Conservation (phyloP, 2,888 invertebrate species). For the Torymus texanus region DNA sequence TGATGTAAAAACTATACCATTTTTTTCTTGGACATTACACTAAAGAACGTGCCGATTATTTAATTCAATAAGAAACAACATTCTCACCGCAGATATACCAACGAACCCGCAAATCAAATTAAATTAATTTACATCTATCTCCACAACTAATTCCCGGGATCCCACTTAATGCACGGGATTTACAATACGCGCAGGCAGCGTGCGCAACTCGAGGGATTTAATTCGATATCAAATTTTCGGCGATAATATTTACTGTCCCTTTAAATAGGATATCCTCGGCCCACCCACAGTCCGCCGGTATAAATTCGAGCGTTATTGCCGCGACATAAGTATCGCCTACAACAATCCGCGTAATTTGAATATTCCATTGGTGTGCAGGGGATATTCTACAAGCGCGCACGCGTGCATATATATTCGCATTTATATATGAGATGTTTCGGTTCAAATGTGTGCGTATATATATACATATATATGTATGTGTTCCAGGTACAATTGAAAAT, state of each 20-base stretch:
- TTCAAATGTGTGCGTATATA: not conserved
- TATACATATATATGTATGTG: too few relatives aligned
- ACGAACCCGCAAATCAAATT: too few relatives aligned
- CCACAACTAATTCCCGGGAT: not conserved
- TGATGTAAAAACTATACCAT: too few relatives aligned
- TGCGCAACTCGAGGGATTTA: not conserved
- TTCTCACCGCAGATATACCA: too few relatives aligned
- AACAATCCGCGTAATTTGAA: conserved; percentile 17
- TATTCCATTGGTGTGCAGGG: not conserved
- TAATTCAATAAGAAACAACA: too few relatives aligned
- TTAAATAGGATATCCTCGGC: not conserved
- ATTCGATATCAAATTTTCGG: conserved; percentile 13
- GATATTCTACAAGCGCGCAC: not conserved
- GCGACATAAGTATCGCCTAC: not conserved
- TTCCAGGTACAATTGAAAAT: too few relatives aligned
- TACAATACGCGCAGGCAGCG: not conserved
- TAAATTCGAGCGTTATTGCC: conserved; percentile 25
- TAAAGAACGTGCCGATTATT: too few relatives aligned
- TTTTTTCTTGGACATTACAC: too few relatives aligned
- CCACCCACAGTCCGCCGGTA: not conserved
- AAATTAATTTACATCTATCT: not conserved
- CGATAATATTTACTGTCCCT: conserved; percentile 12
- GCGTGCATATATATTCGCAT: not conserved
- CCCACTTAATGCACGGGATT: conserved; percentile 10
- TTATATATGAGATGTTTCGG: not conserved